Evolutionary conservation across 2,113 vertebrate species (phyloP).

Genomic region (Petaurus breviceps): DNA sequence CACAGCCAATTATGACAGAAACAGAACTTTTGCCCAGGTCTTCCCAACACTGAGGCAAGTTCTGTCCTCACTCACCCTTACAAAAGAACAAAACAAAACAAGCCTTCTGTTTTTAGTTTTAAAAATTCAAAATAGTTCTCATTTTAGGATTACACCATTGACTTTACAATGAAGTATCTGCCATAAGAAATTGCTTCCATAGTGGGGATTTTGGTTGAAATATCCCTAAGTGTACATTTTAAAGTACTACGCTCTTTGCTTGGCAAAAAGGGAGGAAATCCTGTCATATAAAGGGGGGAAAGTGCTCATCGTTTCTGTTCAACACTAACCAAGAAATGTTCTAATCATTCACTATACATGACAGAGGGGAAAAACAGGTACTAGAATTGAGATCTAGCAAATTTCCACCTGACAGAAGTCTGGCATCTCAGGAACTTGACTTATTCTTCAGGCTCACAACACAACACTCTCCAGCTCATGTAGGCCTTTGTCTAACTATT

Average conservation of each 20-base stretch:
- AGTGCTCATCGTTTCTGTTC: background rate
- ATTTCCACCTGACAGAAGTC: constrained; percentile 9
- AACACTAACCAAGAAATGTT: background rate
- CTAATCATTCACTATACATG: constrained; percentile 2
- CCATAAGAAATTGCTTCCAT: background rate
- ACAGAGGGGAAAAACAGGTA: background rate
- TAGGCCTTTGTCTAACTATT: constrained; percentile 74
- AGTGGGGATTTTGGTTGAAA: background rate
- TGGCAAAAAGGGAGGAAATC: background rate
- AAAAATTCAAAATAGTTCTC: background rate
- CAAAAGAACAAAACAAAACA: no score
- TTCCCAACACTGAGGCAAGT: no score
- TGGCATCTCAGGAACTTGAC: constrained; percentile 53
- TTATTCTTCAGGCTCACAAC: constrained; percentile 57
- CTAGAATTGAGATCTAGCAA: background rate
- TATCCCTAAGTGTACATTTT: constrained; percentile 25
- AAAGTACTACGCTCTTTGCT: background rate
- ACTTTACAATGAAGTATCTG: background rate
- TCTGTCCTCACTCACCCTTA: background rate
- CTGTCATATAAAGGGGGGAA: background rate
- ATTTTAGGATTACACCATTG: background rate
- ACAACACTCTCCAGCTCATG: constrained; percentile 61
- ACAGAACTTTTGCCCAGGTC: no score
- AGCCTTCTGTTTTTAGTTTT: no score
- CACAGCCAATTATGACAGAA: no score